phyloP scores from a whole-genome alignment of 2,797 vertebrate species.

The Aldrovandia affinis region DNA sequence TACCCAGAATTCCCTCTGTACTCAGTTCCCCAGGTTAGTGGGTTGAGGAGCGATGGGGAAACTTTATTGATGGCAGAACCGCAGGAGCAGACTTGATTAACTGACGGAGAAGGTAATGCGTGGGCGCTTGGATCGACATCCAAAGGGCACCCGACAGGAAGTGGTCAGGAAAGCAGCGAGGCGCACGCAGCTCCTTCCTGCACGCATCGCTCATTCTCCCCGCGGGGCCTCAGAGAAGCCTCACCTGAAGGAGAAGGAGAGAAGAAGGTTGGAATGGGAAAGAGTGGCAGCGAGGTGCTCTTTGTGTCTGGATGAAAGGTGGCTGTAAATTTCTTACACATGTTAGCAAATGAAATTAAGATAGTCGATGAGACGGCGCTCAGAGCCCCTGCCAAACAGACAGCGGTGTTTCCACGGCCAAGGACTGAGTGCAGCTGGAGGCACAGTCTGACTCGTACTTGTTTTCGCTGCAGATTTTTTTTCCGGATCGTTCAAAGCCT shows the following conservation, averaged over 20 bases:
- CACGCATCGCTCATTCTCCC: neutral
- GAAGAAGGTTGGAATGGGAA: slow-evolving; percentile 18
- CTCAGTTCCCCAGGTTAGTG: neutral
- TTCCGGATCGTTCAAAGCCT: slow-evolving; percentile 55
- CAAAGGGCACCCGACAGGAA: neutral
- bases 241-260: slow-evolving; percentile 40
- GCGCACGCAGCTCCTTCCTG: neutral
- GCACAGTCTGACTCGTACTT: slow-evolving; percentile 57
- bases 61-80: neutral
- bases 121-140: neutral
- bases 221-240: neutral
- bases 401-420: slow-evolving; percentile 64
- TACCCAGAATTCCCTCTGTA: neutral
- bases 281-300: slow-evolving; percentile 59
- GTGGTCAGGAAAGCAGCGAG: neutral
- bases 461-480: slow-evolving; percentile 58
- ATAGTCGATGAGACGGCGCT: slow-evolving; percentile 61
- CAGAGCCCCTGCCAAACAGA: slow-evolving; percentile 56
- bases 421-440: slow-evolving; percentile 42
- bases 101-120: neutral
- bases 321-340: slow-evolving; percentile 74
- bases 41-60: neutral
- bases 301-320: slow-evolving; percentile 68
- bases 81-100: neutral
- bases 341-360: slow-evolving; percentile 71